Conservation (phyloP, 2,113 vertebrate species). For the Solenodon paradoxus region DNA sequence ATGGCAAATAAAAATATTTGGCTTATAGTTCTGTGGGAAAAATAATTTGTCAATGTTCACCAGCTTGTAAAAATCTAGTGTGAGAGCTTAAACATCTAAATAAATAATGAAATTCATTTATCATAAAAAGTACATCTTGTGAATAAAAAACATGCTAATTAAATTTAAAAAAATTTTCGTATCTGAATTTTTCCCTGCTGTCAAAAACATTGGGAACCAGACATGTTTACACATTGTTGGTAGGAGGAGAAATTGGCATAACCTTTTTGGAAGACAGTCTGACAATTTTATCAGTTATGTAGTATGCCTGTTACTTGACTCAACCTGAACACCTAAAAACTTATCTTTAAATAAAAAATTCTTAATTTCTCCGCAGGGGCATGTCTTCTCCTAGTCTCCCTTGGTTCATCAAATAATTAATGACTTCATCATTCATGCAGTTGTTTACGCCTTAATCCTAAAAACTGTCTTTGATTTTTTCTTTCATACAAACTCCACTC, state of each 20-base stretch:
- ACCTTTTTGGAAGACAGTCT: not conserved
- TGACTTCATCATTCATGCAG: not conserved
- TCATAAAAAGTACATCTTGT: too few species aligned
- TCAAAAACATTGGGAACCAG: not conserved
- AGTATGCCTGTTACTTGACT: not conserved
- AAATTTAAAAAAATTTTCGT: not conserved
- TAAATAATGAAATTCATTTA: too few species aligned
- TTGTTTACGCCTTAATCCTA: not conserved
- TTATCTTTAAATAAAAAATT: not conserved
- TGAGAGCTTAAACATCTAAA: too few species aligned
- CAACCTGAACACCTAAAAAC: not conserved
- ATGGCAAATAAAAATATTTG: not conserved
- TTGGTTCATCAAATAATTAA: not conserved
- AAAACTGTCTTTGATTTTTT: not conserved
- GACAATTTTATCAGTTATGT: not conserved
- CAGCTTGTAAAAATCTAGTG: too few species aligned
- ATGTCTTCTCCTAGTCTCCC: not conserved
- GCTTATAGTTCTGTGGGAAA: too few species aligned
- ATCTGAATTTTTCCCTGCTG: not conserved
- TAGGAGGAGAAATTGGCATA: not conserved
- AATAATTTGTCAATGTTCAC: too few species aligned
- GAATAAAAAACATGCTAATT: not conserved
- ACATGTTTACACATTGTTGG: not conserved
- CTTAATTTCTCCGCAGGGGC: not conserved
- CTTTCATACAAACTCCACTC: not conserved